Evolutionary conservation across 2,797 vertebrate species (phyloP), one percentile per base, ranked within the genome.

Genomic region (Epinephelus coioides): DNA sequence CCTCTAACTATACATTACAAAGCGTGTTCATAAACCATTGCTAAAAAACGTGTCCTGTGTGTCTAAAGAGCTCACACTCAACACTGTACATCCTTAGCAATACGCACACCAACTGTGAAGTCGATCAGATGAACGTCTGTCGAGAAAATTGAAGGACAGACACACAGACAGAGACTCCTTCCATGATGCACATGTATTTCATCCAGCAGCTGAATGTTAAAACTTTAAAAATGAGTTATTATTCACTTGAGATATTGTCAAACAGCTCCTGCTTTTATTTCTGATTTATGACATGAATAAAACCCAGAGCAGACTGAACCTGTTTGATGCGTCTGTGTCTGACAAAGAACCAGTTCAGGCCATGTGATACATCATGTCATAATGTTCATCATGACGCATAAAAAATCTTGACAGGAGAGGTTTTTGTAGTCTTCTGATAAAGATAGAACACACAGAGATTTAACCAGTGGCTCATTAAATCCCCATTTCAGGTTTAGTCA

Each of bases 341-440:
- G 50, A 67, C 4, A 40, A 46, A 57, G 3, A 68, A 34, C 11
- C 67, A 23, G 23, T 15, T 62, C 1, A 13, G 15, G 44, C 25
- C 38, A 2, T 46, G 43, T 47, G 19, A 56, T 65, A 38, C 49
- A 54, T 53, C 2, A 30, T 6, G 2, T 50, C 15, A 5, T 55
- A 55, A 82, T 69, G 6, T 72, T 63, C 25, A 44, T 57, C 34
- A 43, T 21, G 12, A 11, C 9, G 61, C 47, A 13, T 38, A 57
- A 63, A 18, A 60, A 38, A 44, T 4, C 47, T 30, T 5, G 56
- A 19, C 18, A 38, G 47, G 9, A 47, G 64, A 11, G 23, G 25
- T 18, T 79, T 38, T 44, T 44, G 30, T 12, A 21, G 5, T 47
- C 17, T 76, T 71, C 51, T 14, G 0, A 62, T 10, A 62, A 47